A percentile compares a stretch with the other conserved stretches of the same genome.
phyloP scores from a whole-genome alignment of 2,888 invertebrate genomes.

The Agrochola macilenta region DNA sequence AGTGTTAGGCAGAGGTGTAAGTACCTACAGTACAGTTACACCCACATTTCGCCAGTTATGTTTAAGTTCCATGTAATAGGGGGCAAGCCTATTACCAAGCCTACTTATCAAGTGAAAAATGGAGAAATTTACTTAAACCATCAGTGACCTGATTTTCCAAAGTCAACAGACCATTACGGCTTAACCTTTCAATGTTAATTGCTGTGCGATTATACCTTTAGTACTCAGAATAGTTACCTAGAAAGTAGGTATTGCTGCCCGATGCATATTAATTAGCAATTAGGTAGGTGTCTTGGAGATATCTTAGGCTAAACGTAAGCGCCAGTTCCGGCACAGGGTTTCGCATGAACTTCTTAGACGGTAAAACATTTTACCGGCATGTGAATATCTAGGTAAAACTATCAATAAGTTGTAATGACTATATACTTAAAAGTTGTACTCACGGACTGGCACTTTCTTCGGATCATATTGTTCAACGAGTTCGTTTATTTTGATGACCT shows the following conservation, averaged over 20 bases:
- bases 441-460: constrained; percentile 98
- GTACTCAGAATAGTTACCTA: constrained; percentile 41
- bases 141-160: constrained; percentile 40
- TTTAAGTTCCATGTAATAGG: no score
- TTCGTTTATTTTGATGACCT: constrained; percentile 93
- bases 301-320: constrained; percentile 36
- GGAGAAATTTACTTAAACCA: constrained; percentile 46
- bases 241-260: constrained; percentile 46
- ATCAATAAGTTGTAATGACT: neutral
- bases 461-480: constrained; percentile 95
- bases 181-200: constrained; percentile 54
- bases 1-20: no score
- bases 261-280: constrained; percentile 62
- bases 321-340: constrained; percentile 20
- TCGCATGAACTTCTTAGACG: constrained; percentile 14
- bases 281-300: constrained; percentile 50
- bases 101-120: constrained; percentile 36
- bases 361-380: neutral
- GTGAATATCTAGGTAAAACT: neutral
- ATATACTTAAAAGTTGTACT: constrained; percentile 88
- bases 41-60: no score
- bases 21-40: no score
- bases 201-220: constrained; percentile 47
- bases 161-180: constrained; percentile 53
- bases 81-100: no score